A percentile compares a stretch with the other conserved stretches of the same genome.
Evolutionary conservation across 2,113 vertebrate genomes (phyloP).

Genomic region (Phainopepla nitens): DNA sequence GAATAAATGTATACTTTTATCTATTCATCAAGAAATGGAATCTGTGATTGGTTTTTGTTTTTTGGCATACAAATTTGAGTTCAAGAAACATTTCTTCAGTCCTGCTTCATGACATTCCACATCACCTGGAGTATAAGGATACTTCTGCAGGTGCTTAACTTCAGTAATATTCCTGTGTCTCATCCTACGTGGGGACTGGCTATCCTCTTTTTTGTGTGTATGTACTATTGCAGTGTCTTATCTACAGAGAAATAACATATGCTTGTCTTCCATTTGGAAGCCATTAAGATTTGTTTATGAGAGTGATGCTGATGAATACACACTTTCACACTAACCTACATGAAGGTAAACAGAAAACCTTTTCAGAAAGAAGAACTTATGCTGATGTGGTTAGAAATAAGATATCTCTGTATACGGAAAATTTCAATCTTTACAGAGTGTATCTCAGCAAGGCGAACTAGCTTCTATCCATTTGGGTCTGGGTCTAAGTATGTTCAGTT

Average conservation of each 20-base stretch:
- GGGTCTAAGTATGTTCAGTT: not conserved
- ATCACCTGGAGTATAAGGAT: not conserved
- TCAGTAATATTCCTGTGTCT: not conserved
- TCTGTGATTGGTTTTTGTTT: not conserved
- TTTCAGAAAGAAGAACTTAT: not conserved
- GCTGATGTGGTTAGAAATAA: not conserved
- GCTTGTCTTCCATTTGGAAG: not conserved
- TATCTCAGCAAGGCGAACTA: not conserved
- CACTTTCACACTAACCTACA: not conserved
- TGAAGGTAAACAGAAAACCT: not conserved
- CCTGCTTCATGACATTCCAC: not conserved
- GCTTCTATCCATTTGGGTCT: not conserved
- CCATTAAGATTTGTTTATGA: not conserved
- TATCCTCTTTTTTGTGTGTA: not conserved
- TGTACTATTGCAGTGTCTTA: not conserved
- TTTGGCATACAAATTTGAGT: not conserved
- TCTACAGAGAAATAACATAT: not conserved
- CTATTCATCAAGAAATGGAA: not conserved
- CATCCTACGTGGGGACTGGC: rapidly evolving
- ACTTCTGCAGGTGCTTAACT: not conserved
- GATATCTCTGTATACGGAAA: not conserved
- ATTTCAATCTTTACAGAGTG: not conserved
- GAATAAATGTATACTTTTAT: not conserved
- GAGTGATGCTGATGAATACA: not conserved
- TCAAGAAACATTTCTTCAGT: not conserved